These are phyloP conservation scores for Eumacrocentrus americanus DNA, from an alignment of 2,888 invertebrate species.

Conservation along the genomic window DNA sequence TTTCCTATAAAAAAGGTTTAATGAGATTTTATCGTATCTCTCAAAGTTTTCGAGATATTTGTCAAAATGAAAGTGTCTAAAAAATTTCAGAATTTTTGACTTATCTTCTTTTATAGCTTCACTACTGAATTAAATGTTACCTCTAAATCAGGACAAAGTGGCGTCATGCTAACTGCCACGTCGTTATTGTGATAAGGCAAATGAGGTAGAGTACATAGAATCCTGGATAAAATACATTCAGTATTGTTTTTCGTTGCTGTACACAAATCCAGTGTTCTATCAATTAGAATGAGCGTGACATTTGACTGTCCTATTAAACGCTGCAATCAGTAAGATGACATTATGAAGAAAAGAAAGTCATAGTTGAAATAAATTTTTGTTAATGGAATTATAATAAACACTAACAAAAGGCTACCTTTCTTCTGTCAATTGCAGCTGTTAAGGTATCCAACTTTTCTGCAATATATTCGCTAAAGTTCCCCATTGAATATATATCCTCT, in stretches of 20 bases:
- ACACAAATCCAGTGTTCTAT: conserved; percentile 71
- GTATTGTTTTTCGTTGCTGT: conserved; percentile 68
- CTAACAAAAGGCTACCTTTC: too few species aligned
- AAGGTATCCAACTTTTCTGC: conserved; percentile 49
- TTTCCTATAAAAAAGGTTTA: too few species aligned
- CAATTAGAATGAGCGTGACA: conserved; percentile 67
- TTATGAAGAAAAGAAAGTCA: too few species aligned
- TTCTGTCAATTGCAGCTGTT: conserved; percentile 55
- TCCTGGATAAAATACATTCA: conserved; percentile 69
- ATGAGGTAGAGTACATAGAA: conserved; percentile 67
- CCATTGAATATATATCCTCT: conserved; percentile 72
- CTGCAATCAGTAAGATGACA: conserved; percentile 54
- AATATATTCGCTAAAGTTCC: conserved; percentile 68
- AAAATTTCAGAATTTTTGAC: too few species aligned
- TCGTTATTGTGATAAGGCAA: conserved; percentile 71
- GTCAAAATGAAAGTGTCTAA: too few species aligned
- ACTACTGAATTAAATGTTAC: conserved; percentile 38
- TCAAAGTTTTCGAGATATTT: too few species aligned
- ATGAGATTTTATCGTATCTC: too few species aligned
- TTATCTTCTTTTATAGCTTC: too few species aligned
- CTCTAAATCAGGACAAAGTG: conserved; percentile 61
- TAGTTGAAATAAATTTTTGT: too few species aligned
- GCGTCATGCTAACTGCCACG: conserved; percentile 71
- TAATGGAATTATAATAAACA: too few species aligned
- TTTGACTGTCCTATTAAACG: conserved; percentile 45